Conservation (phyloP, 92 coral and sea anemone species). For the Desmophyllum pertusum region DNA sequence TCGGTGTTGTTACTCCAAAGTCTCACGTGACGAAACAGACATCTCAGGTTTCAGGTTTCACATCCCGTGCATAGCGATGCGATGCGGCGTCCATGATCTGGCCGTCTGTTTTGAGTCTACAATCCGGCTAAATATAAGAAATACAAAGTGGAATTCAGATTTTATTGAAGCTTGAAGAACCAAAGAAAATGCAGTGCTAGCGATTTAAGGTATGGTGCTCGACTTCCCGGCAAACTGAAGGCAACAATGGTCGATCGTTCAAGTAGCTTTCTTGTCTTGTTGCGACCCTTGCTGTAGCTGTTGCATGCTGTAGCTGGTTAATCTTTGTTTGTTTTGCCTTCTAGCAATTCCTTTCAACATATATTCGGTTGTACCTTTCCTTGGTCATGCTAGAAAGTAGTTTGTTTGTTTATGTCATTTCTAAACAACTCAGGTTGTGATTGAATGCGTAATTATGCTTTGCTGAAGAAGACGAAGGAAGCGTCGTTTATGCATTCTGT, state of each 20-base stretch:
- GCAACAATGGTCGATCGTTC: neutral
- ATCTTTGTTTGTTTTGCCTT: neutral
- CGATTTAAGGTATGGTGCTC: slow-evolving; percentile 21
- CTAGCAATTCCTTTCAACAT: neutral
- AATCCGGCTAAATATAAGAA: neutral
- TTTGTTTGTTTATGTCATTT: neutral
- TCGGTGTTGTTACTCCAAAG: too few relatives aligned
- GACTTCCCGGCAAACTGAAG: neutral
- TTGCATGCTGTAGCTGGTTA: neutral
- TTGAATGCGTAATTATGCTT: neutral
- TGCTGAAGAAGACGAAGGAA: neutral
- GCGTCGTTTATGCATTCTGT: too few relatives aligned
- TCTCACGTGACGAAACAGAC: neutral
- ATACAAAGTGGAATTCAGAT: neutral
- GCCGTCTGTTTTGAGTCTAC: neutral
- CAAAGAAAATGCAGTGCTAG: neutral
- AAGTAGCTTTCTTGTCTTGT: too few relatives aligned
- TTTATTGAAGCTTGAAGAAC: neutral
- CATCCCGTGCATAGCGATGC: neutral
- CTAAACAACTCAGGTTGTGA: neutral
- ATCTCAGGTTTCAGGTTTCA: neutral
- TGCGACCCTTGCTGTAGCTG: too few relatives aligned
- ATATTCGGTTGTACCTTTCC: neutral
- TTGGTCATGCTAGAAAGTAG: neutral
- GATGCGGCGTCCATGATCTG: neutral